Evolutionary conservation across 2,888 invertebrate genomes (phyloP).

Genomic region (Drosophila rellima): DNA sequence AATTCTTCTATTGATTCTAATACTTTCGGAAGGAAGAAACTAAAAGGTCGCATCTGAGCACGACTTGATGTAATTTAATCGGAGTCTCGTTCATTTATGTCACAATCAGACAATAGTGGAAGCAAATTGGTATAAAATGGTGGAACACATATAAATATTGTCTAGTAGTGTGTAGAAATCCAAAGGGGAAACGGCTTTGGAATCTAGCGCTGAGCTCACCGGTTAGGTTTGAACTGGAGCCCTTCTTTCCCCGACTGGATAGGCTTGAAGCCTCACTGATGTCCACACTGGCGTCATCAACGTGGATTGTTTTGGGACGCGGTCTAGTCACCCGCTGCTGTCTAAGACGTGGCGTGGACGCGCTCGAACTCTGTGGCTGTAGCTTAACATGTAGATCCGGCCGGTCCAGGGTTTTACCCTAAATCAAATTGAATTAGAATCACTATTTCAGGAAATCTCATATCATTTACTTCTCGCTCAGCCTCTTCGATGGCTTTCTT

Average conservation of each 20-base stretch:
- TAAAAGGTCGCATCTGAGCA: background rate
- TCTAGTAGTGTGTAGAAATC: slow-evolving; percentile 24
- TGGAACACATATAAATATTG: slow-evolving; percentile 3
- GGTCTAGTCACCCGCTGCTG: slow-evolving; percentile 90
- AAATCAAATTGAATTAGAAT: slow-evolving; percentile 23
- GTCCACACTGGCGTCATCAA: slow-evolving; percentile 92
- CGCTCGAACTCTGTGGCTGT: slow-evolving; percentile 82
- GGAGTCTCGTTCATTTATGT: background rate
- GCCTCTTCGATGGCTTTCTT: slow-evolving; percentile 97
- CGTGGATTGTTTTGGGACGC: slow-evolving; percentile 96
- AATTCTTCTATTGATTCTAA: background rate
- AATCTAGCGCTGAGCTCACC: slow-evolving; percentile 87
- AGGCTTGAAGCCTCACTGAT: slow-evolving; percentile 91
- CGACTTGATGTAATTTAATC: background rate
- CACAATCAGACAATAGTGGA: background rate
- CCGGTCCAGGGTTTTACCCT: slow-evolving; percentile 94
- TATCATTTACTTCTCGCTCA: slow-evolving; percentile 90
- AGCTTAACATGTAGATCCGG: slow-evolving; percentile 88
- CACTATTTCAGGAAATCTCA: rapidly evolving
- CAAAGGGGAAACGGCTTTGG: background rate
- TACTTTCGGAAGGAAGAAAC: background rate
- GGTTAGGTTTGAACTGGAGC: slow-evolving; percentile 93
- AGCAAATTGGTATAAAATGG: background rate
- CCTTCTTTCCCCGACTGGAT: slow-evolving; percentile 91
- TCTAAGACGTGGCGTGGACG: slow-evolving; percentile 88